Base-by-base conservation (phyloP, 2,113 vertebrate genomes). In the Oryzias curvinotus region DNA sequence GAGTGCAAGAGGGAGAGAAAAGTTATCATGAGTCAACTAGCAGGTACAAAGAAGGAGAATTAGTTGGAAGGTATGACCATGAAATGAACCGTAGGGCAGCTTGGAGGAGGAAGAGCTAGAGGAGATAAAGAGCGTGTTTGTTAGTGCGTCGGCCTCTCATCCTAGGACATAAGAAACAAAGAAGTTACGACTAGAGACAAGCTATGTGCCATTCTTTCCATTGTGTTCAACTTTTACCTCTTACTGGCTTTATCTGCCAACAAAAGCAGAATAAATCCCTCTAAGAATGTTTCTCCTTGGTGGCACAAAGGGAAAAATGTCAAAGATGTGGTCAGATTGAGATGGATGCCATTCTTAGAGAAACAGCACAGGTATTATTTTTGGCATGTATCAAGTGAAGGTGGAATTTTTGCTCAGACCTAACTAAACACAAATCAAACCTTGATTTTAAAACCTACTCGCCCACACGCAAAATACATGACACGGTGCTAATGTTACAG, bases 21-120 rank as follows among this genome's bases (percentile, higher is more conserved):
- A 94, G 95, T 98, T 99, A 99, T 96, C 94, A 94, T 91, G 95
- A 94, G 95, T 94, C 91, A 96, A 94, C 92, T 92, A 94, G 90
- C 93, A 95, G 75, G 90, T 91, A 94, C 81, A 90, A 77, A 77
- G 66, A 85, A 72, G 80, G 52, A 88, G 75, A 85, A 77, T 81
- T 76, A 84, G 84, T 82, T 23, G 76, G 80, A 78, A 72, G 79
- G 80, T 52, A 58, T 78, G 85, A 78, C 69, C 75, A 65, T 69
- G 80, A 81, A 62, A 71, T 72, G 80, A 80, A 78, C 73, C 30
- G 54, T 65, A 16, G 50, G 8, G 49, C 81, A 62, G 76, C 65
- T 78, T 71, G 46, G 53, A 46, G 61, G 63, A 73, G 65, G 54
- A 78, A 74, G 64, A 72, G 58, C 65, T 81, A 36, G 36, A 48